These are phyloP conservation scores for Netelia fuscicornis DNA, from an alignment of 2,888 invertebrate genomes.

Conservation along the genomic window DNA sequence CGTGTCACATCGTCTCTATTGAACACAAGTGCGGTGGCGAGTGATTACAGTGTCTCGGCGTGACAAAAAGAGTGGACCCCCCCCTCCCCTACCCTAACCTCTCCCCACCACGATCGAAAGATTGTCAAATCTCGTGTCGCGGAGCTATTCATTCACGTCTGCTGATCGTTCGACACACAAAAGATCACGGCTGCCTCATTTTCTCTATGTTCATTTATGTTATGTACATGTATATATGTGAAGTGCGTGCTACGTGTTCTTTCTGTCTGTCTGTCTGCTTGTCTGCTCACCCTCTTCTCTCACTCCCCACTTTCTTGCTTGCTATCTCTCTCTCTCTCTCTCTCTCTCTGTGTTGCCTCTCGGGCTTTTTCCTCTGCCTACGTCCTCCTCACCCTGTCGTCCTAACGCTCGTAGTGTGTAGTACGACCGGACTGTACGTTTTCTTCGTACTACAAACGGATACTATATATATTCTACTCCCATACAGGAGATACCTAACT, in stretches of 20 bases:
- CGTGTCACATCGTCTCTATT: background rate
- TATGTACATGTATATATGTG: background rate
- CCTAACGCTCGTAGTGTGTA: constrained; percentile 29
- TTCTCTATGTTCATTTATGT: constrained; percentile 27
- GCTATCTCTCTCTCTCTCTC: background rate
- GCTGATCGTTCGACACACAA: constrained; percentile 24
- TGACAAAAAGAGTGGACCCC: background rate
- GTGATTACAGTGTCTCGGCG: background rate
- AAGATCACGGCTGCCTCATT: constrained; percentile 11
- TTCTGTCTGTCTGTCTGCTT: constrained; percentile 57
- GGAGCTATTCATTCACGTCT: constrained; percentile 49
- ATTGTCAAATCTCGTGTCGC: constrained; percentile 62
- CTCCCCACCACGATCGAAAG: constrained; percentile 1
- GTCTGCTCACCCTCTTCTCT: constrained; percentile 56
- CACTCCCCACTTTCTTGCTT: constrained; percentile 4
- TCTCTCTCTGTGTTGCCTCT: constrained; percentile 8
- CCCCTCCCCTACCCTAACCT: background rate
- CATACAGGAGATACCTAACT: constrained; percentile 35
- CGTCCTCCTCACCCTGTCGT: constrained; percentile 29
- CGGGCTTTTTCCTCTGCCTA: constrained; percentile 12
- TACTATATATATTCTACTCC: constrained; percentile 51
- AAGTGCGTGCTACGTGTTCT: constrained; percentile 49
- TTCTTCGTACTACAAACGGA: constrained; percentile 61
- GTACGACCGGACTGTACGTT: constrained; percentile 44
- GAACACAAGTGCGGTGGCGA: background rate